Evolutionary conservation across 1,140 invertebrate genomes (phyloP), one percentile per base, ranked within the genome.

Genomic region (Belonocnema kinseyi): DNA sequence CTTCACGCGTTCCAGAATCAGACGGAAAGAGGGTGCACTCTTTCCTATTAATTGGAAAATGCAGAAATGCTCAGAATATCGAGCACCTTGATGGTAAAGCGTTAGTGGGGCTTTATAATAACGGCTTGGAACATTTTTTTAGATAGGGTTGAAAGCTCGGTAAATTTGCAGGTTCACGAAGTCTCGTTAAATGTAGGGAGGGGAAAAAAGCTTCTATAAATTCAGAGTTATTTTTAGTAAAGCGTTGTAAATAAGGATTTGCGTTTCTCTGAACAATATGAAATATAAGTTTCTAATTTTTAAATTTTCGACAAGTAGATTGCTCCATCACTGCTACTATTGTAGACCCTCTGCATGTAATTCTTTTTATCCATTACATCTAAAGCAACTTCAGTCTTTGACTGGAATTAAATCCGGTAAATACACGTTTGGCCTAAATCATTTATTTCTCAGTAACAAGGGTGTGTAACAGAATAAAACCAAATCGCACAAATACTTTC

Each of bases 31-130:
- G 17, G 17, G 26, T 33, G 26, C 26, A 71, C 7, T 54, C 56
- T 78, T 72, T 46, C 72, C 53, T 58, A 50, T 75, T 78, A 72
- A 78, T 75, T 61, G 52, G 21, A 7, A 78, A 75, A 75, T 72
- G 52, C 51, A 19, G 40, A 77, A 77, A 73, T 73, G 33, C 53
- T 14, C 16, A 19, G 52, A 77, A 66, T 73, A 73, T 58, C 14
- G 71, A 52, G 26, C 50, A 58, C 19, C 50, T 77, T 70, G 72
- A 61, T 77, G 61, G 40, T 33, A 5, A 40, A 66, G 40, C 61
- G 33, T 26, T 66, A 40, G 13, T 40, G 33, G 0, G 6, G 13
- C 26, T 66, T 10, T 66, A 2, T 1, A 40, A 6, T 61, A 26
- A 11, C 33, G n/a, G 17, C 26, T 5, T 21, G 12, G 21, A 66